Percentiles rank a stretch among this genome's conserved stretches.
These are phyloP conservation scores for Clostera curtula DNA, from an alignment of 2,888 invertebrate genomes.

Conservation along the genomic window DNA sequence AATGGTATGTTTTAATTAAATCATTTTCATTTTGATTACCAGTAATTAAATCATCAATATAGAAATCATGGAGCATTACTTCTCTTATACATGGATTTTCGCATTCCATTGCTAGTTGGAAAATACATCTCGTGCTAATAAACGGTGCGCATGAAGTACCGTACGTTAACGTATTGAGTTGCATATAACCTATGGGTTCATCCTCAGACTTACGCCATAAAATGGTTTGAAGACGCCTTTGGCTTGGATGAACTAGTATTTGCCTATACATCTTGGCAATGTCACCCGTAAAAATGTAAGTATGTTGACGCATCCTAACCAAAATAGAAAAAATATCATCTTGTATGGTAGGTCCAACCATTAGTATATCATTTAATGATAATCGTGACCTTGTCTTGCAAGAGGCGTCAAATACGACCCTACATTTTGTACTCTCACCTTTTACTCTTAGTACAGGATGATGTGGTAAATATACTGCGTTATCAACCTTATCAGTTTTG, in stretches of 20 bases:
- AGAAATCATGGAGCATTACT: constrained; percentile 3
- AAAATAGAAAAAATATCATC: constrained; percentile 27
- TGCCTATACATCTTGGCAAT: constrained; percentile 38
- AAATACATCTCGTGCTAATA: constrained; percentile 6
- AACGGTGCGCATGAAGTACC: constrained; percentile 19
- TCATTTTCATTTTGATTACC: background rate
- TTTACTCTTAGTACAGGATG: background rate
- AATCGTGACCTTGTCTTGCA: background rate
- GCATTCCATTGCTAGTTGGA: constrained; percentile 4
- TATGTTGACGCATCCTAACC: constrained; percentile 23
- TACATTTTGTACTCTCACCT: background rate
- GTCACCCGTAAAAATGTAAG: constrained; percentile 28
- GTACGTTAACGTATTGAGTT: constrained; percentile 24
- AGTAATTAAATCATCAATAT: constrained; percentile 5
- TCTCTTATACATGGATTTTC: constrained; percentile 1
- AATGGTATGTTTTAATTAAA: background rate
- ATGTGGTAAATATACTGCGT: background rate
- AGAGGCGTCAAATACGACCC: background rate
- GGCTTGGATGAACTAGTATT: constrained; percentile 19
- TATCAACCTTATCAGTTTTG: background rate
- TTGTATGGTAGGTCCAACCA: constrained; percentile 29
- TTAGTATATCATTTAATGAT: background rate
- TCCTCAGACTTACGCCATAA: constrained; percentile 26
- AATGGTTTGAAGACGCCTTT: constrained; percentile 31
- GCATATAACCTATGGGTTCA: constrained; percentile 12